phyloP scores from a whole-genome alignment of 2,113 vertebrate genomes.

The Taxidea taxus region DNA sequence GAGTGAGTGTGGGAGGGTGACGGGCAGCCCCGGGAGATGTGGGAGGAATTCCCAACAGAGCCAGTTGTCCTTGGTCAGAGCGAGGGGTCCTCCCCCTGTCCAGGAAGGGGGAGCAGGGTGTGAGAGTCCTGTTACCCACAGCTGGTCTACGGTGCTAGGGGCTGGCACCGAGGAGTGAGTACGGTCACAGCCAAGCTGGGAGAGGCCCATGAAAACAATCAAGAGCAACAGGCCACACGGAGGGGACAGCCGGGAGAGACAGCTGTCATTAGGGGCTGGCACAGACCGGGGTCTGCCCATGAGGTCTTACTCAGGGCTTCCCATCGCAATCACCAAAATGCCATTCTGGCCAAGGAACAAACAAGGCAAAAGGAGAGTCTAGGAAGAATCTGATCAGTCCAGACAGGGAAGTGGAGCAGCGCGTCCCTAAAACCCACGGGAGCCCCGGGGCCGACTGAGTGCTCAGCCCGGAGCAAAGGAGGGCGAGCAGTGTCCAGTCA shows the following conservation, averaged over 20 bases:
- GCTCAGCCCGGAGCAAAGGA: not conserved
- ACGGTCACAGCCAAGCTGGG: not conserved
- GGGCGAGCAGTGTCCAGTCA: rapidly evolving
- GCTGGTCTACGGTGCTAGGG: no score
- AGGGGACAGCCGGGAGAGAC: not conserved
- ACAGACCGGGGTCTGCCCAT: rapidly evolving
- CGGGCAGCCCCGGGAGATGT: rapidly evolving
- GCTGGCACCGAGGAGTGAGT: not conserved
- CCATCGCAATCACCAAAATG: not conserved
- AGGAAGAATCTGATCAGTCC: rapidly evolving
- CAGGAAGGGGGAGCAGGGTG: not conserved
- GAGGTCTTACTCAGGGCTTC: rapidly evolving
- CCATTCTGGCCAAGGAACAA: not conserved
- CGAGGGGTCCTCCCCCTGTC: no score
- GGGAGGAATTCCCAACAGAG: rapidly evolving
- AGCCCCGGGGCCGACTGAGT: rapidly evolving
- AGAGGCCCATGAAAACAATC: not conserved
- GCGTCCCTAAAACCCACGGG: rapidly evolving
- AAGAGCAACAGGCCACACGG: rapidly evolving
- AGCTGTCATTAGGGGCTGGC: no score
- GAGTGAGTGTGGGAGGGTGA: not conserved
- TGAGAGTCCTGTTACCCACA: rapidly evolving
- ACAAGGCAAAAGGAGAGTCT: not conserved
- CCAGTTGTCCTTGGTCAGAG: not conserved
- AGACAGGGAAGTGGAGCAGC: not conserved